Base-by-base conservation (phyloP, 2,113 vertebrate genomes). In the Sinocyclocheilus grahami region DNA sequence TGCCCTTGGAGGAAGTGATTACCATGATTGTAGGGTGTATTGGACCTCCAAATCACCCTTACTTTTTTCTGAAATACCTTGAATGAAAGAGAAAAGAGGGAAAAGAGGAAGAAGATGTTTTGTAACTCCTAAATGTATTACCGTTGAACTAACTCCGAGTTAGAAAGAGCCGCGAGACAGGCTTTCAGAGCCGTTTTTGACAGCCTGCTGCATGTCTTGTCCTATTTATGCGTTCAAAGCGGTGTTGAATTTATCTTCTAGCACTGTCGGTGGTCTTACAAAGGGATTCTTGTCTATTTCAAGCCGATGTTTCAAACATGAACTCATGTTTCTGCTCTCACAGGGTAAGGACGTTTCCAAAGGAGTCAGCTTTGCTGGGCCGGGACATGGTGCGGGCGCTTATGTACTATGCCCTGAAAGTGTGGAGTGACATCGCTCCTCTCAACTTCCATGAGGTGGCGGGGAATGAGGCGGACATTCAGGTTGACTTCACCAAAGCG, bases 401-500 rank as follows among this genome's bases (percentile, higher is more conserved):
- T 78, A 97, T 99, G 97, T 96, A 97, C 91, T 98, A 98, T 0
- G 98, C 97, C 9, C 92, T 99, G 88, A 99, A 98, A 91, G 98
- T 98, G 78, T 99, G 98, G 98, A 98, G 97, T 0, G 98, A 99
- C 92, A 97, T 99, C 10, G 95, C 97, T 0, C 97, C 97, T 0
- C 95, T 99, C 11, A 97, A 99, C 91, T 99, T 99, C 93, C 98
- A 99, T 0, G 98, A 99, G 91, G 98, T 99, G 89, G 98, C 97
- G 0, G 97, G 97, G 75, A 97, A 93, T 9, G 89, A 96, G 0
- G 97, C 97, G 0, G 98, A 99, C 91, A 99, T 99, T 92, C 97
- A 98, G 90, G 97, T 99, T 12, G 97, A 98, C 93, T 99, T 99
- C 94, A 97, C 97, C 83, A 97, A 94, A 87, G 96, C 96, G 0